Conservation (phyloP, 2,113 vertebrate genomes). For the Myrmecophaga tridactyla region DNA sequence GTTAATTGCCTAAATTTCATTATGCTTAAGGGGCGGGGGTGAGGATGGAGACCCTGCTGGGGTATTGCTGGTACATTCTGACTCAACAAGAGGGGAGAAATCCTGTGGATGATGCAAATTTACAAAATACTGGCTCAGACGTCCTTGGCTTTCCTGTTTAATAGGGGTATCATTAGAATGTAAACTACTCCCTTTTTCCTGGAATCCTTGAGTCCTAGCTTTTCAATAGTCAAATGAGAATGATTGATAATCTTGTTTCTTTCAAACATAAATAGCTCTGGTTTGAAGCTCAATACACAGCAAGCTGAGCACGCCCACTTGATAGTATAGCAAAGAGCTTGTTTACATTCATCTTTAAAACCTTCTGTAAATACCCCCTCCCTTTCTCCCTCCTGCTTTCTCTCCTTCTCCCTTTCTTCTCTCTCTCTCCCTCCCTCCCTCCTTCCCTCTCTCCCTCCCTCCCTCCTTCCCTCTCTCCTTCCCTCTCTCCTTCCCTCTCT, state of each 20-base stretch:
- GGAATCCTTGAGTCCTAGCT: constrained; percentile 25
- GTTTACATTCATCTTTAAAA: constrained; percentile 53
- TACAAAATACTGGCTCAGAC: constrained; percentile 40
- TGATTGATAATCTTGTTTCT: constrained; percentile 62
- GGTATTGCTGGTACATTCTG: constrained; percentile 33
- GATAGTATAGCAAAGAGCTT: constrained; percentile 35
- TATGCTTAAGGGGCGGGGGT: neutral
- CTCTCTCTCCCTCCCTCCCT: neutral
- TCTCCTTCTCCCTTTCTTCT: too few species aligned
- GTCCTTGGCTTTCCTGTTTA: constrained; percentile 50
- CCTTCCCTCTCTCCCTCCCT: neutral
- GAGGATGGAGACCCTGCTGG: neutral
- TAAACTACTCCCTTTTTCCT: constrained; percentile 48
- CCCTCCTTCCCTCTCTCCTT: too few species aligned
- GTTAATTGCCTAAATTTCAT: constrained; percentile 26
- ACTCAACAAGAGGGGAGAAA: neutral
- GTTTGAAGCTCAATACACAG: constrained; percentile 28
- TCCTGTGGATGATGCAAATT: constrained; percentile 47
- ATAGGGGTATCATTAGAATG: constrained; percentile 17
- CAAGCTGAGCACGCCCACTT: constrained; percentile 54
- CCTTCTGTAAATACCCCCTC: neutral
- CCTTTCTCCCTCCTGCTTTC: rapidly evolving
- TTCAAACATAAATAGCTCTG: constrained; percentile 50
- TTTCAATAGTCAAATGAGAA: constrained; percentile 51
- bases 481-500: neutral